Base-by-base conservation (phyloP, 2,888 invertebrate species). In the Caenorhabditis sp. region DNA sequence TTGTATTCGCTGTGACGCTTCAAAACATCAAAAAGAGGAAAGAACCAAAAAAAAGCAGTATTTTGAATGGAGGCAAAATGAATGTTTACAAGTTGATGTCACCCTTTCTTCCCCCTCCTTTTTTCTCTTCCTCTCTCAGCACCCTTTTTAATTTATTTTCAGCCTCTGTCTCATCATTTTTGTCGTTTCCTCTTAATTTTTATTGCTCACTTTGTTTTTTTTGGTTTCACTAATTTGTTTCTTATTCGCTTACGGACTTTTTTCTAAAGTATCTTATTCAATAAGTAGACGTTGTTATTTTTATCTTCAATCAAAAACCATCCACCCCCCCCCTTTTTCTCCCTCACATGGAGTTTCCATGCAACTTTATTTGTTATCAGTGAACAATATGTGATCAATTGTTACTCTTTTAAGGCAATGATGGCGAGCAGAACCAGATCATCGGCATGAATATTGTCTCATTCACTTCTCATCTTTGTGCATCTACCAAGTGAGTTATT, bases 401-500 rank as follows among this genome's bases (percentile, higher is more conserved):
- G 60, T 70, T 55, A 1, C 13, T 51, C 8, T 78, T 80, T 80
- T 50, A 68, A 80, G 80, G 53, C 62, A 74, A 80, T 74, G 80
- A 68, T 44, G 70, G 37, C 65, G 68, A 70, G 67, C 76, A 67
- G 61, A 74, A 50, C 50, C 68, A 72, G 56, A 64, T 51, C 44
- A 44, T 72, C 72, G 64, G 61, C 35, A 82, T 82, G 82, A 82
- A 78, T 62, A 71, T 82, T 58, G 77, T 82, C 68, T 72, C 82
- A 18, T 78, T 82, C 72, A 82, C 82, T 22, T 82, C 82, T 9
- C 82, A 82, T 18, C 72, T 82, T 22, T 82, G 82, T 61, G 77
- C 81, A 71, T 61, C 81, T 24, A 77, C 76, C 37, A 81, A 67
- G 76, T 76, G 40, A 64, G 76, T 77, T 47, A 3, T 37, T 62